Percentiles rank a stretch among this genome's conserved stretches.
Conservation (phyloP, 2,888 invertebrate species). For the Lordiphosa fenestrarum region DNA sequence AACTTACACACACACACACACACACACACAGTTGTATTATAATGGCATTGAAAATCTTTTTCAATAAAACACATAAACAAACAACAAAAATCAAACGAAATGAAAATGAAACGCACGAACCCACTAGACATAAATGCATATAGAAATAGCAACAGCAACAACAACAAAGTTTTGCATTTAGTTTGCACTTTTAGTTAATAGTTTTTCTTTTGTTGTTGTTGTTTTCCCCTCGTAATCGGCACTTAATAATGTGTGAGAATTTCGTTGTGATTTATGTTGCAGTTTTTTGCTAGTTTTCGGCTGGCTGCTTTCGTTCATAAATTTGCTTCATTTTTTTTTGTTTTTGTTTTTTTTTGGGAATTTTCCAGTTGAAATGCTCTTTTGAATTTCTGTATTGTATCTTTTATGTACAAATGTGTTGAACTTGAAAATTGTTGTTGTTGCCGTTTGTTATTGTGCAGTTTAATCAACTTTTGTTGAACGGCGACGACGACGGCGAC, state of each 20-base stretch:
- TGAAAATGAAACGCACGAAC: conserved; percentile 45
- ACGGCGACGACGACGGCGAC: conserved; percentile 23
- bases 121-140: conserved; percentile 7
- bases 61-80: conserved; percentile 74
- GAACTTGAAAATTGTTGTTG: conserved; percentile 65
- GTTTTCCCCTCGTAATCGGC: conserved; percentile 37
- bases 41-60: conserved; percentile 73
- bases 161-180: conserved; percentile 32
- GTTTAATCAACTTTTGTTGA: conserved; percentile 71
- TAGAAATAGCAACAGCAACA: conserved; percentile 8
- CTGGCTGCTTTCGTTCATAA: conserved; percentile 19
- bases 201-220: conserved; percentile 12
- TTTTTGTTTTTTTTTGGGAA: conserved; percentile 51
- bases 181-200: conserved; percentile 54
- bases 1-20: conserved; percentile 48
- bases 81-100: conserved; percentile 47
- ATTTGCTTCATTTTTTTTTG: conserved; percentile 15
- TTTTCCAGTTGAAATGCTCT: conserved; percentile 64
- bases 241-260: conserved; percentile 58
- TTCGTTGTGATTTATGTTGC: conserved; percentile 21
- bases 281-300: conserved; percentile 1
- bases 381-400: conserved; percentile 59
- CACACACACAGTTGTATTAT: conserved; percentile 47
- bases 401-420: conserved; percentile 58
- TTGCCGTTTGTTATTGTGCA: conserved; percentile 70